Percentiles rank a stretch among this genome's conserved stretches.
Conservation (phyloP, 2,888 invertebrate species). For the Synergus japonicus region DNA sequence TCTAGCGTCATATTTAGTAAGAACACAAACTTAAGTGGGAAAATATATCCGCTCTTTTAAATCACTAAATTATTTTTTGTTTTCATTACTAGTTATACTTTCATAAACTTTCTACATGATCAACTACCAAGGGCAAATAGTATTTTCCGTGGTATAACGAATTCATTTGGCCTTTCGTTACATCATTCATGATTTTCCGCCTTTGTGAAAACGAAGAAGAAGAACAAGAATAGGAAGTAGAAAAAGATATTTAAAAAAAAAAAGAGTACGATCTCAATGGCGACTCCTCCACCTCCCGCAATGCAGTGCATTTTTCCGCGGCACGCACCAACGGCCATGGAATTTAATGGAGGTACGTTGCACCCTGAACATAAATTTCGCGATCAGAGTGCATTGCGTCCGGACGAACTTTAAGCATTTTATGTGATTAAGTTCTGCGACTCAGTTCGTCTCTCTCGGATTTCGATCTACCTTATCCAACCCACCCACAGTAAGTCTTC, state of each 20-base stretch:
- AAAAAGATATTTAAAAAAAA: background rate
- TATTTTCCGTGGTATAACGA: background rate
- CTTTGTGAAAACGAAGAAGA: background rate
- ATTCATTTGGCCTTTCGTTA: background rate
- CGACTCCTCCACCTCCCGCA: background rate
- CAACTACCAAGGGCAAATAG: background rate
- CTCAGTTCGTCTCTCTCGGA: constrained; percentile 47
- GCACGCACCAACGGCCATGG: constrained; percentile 63
- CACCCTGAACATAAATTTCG: constrained; percentile 61
- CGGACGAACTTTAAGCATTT: constrained; percentile 68
- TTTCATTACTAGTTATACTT: too few species aligned
- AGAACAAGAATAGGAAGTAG: background rate
- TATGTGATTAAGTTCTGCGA: constrained; percentile 67
- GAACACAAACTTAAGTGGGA: background rate
- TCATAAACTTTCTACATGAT: too few species aligned
- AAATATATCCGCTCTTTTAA: background rate
- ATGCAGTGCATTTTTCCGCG: constrained; percentile 60
- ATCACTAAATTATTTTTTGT: background rate
- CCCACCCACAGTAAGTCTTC: constrained; percentile 24
- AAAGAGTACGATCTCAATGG: background rate
- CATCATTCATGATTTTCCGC: background rate
- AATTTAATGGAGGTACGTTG: constrained; percentile 68
- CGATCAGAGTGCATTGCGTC: constrained; percentile 48
- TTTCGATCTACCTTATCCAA: constrained; percentile 40
- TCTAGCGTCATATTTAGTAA: background rate